Evolutionary conservation across 2,113 vertebrate genomes (phyloP), one percentile per base, ranked within the genome.

Genomic region (Bujurquina vittata): DNA sequence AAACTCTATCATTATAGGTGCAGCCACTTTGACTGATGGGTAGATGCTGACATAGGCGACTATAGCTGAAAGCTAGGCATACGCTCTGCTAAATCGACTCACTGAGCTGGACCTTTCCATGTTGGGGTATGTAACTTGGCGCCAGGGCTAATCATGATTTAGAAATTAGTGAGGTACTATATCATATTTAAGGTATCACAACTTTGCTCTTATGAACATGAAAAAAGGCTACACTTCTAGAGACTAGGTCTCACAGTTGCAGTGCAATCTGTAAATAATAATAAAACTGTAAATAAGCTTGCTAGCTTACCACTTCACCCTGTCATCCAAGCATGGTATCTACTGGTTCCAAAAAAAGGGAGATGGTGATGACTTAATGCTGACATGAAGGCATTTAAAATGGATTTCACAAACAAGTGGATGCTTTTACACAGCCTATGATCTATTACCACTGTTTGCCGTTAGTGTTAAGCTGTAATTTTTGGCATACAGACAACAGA

Each of bases 401-500:
- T n/a, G n/a, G 46, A 72, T 3, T 72, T 72, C 18, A 72, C 26
- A 72, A 54, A 2, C 67, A 7, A 72, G 18, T 54, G 17, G 43
- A n/a, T 7, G 31, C 0, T 72, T 72, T 72, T 72, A 49, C 54
- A 33, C 26, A 7, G 20, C 18, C 52, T 54, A 26, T 54, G 46
- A 31, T 72, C 1, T 26, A 2, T 69, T 9, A 43, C 57, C 9
- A 74, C 4, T 22, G 33, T 40, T 15, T 23, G 37, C 61, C 74
- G 43, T 57, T 22, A 77, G 69, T 67, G 55, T 57, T 84, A 61
- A 35, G 40, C 61, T 77, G 72, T 46, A 82, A 29, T 83, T 83
- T 74, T 80, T 79, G 63, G 75, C 75, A 84, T 18, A 31, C 59
- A 83, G 59, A 58, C 46, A 89, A 81, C 58, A 33, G 18, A 80